Evolutionary conservation across 2,113 vertebrate genomes (phyloP).

Genomic region (Cinclus cinclus): DNA sequence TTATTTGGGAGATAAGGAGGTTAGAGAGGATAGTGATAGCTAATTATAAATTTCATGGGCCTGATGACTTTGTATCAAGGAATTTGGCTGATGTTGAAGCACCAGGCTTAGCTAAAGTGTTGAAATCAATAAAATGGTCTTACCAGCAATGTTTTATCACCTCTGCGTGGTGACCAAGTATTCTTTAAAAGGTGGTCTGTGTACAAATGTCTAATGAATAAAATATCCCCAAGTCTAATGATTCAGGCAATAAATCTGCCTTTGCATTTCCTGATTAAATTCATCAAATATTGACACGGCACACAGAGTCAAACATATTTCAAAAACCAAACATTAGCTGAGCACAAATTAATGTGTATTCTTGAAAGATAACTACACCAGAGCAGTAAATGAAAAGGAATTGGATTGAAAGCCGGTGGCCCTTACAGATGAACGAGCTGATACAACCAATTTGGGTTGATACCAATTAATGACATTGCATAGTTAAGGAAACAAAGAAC

Average conservation of each 20-base stretch:
- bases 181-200: neutral
- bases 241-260: neutral
- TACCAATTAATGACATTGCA: neutral
- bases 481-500: neutral
- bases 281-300: constrained; percentile 26
- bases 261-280: constrained; percentile 34
- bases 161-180: neutral
- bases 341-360: neutral
- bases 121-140: neutral
- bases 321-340: neutral
- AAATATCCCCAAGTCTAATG: neutral
- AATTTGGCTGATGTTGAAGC: neutral
- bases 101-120: neutral
- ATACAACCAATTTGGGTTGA: neutral
- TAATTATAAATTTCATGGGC: neutral
- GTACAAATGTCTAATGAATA: neutral
- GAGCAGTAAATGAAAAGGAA: neutral
- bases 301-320: neutral
- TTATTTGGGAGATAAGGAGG: neutral
- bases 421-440: neutral
- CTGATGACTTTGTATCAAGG: neutral
- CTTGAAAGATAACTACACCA: neutral
- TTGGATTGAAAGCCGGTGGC: neutral
- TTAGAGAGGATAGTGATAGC: neutral
- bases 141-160: neutral